phyloP scores from a whole-genome alignment of 92 coral and sea anemone genomes.

The Palythoa grandis region DNA sequence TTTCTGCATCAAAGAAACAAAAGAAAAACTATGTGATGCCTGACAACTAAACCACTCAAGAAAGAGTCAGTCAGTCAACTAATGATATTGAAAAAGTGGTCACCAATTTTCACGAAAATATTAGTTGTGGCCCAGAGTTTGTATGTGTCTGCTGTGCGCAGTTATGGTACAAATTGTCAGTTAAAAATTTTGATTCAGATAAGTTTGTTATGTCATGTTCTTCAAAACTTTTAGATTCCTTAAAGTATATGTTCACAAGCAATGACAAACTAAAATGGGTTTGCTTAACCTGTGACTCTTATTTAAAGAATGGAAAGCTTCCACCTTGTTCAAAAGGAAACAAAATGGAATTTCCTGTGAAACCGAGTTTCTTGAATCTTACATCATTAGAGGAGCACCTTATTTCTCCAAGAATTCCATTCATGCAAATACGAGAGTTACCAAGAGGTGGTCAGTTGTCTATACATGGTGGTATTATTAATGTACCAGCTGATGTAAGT shows the following conservation, averaged over 20 bases:
- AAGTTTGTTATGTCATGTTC: no score
- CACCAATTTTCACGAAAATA: no score
- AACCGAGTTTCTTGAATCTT: conserved; percentile 38
- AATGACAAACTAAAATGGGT: conserved; percentile 28
- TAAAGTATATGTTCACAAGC: no score
- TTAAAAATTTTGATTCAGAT: no score
- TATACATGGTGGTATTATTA: conserved; percentile 51
- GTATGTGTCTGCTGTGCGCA: no score
- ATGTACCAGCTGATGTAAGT: conserved; percentile 54
- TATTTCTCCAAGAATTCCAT: conserved; percentile 48
- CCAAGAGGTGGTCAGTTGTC: conserved; percentile 46
- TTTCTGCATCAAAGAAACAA: neutral
- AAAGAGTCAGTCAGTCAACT: conserved; percentile 1
- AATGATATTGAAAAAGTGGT: neutral
- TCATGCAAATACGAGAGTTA: conserved; percentile 57
- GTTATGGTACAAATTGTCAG: no score
- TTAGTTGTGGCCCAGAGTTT: no score
- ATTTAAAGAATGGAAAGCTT: conserved; percentile 40
- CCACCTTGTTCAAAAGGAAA: conserved; percentile 57
- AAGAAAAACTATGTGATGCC: neutral
- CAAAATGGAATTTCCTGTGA: conserved; percentile 54
- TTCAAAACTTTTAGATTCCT: no score
- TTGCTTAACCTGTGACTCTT: conserved; percentile 52
- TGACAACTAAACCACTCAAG: neutral
- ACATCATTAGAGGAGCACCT: conserved; percentile 53